Conservation (phyloP, 2,888 invertebrate species). For the Aelia acuminata region DNA sequence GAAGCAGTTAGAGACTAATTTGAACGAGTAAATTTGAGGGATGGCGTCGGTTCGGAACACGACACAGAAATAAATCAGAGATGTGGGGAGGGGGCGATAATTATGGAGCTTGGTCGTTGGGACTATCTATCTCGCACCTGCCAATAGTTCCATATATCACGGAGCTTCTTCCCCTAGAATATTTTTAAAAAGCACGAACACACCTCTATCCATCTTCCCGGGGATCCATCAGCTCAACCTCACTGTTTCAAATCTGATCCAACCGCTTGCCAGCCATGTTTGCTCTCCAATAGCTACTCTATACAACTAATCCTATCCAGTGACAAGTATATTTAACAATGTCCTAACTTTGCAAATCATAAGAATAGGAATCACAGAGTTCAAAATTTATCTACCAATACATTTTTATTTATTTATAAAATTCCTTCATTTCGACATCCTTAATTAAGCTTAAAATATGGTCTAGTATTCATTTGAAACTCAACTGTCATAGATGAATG, state of each 20-base stretch:
- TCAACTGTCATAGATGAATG: no score
- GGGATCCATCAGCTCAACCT: slow-evolving; percentile 36
- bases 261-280: background rate
- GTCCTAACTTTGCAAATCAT: no score
- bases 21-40: slow-evolving; percentile 43
- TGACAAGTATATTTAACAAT: background rate
- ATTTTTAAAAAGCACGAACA: slow-evolving; percentile 56
- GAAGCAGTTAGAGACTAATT: slow-evolving; percentile 31
- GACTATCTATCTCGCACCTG: slow-evolving; percentile 57
- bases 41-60: slow-evolving; percentile 46
- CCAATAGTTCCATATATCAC: slow-evolving; percentile 57
- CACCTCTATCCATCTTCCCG: slow-evolving; percentile 50
- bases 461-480: no score
- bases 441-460: no score
- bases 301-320: background rate
- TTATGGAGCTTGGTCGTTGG: slow-evolving; percentile 37
- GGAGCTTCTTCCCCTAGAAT: slow-evolving; percentile 35
- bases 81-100: slow-evolving; percentile 53
- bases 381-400: no score
- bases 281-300: background rate
- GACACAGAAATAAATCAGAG: slow-evolving; percentile 56
- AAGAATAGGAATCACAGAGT: no score
- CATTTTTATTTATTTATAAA: no score
- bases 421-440: no score
- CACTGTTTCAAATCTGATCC: slow-evolving; percentile 41